Conservation (phyloP, 2,113 vertebrate species). For the Lipophrys pholis region DNA sequence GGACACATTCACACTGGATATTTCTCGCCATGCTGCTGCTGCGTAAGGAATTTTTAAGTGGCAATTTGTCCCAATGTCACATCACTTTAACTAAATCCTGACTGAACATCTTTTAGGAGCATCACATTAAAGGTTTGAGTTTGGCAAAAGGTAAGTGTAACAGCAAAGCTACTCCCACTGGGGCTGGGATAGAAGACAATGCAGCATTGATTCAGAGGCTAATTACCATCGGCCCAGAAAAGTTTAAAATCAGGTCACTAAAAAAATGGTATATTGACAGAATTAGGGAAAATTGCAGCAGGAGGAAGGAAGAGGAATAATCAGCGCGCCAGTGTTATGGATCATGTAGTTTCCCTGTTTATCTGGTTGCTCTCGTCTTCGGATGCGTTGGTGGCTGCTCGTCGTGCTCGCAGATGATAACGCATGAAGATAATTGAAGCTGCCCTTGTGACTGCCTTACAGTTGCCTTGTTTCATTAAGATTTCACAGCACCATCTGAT, state of each 20-base stretch:
- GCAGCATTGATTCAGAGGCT: constrained; percentile 7
- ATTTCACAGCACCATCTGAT: constrained; percentile 15
- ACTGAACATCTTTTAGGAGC: too few species aligned
- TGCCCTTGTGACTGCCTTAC: constrained; percentile 6
- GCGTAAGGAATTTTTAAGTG: constrained; percentile 1
- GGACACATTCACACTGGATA: neutral
- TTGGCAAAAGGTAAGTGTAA: too few species aligned
- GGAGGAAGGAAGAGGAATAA: constrained; percentile 6
- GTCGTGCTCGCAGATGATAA: constrained; percentile 28
- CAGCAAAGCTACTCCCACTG: neutral
- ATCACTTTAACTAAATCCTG: neutral
- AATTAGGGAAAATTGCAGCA: neutral
- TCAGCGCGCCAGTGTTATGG: constrained; percentile 4
- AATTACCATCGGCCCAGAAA: constrained; percentile 17
- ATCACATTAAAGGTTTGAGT: too few species aligned
- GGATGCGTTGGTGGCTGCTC: constrained; percentile 4
- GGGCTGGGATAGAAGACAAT: constrained; percentile 17
- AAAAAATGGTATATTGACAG: constrained; percentile 14
- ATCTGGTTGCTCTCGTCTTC: neutral
- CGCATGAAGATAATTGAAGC: constrained; percentile 25
- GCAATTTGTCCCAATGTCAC: neutral
- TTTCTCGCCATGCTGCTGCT: neutral
- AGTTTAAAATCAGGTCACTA: constrained; percentile 19
- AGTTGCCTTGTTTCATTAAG: constrained; percentile 35
- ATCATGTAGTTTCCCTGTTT: constrained; percentile 23